A percentile compares a stretch with the other conserved stretches of the same genome.
These are phyloP conservation scores for Prunella strophiata DNA, from an alignment of 2,797 vertebrate genomes.

Conservation along the genomic window DNA sequence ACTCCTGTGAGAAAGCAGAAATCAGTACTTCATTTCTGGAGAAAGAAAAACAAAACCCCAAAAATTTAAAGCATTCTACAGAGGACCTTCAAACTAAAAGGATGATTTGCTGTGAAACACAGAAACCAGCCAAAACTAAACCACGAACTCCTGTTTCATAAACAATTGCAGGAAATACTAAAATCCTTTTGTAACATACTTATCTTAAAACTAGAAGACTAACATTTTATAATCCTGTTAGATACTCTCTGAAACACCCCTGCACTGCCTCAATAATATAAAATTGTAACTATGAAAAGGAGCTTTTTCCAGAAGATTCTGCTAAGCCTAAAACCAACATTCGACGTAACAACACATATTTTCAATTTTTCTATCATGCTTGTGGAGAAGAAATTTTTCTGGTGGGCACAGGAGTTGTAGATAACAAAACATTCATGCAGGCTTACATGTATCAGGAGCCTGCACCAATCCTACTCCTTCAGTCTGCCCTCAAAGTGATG, in stretches of 20 bases:
- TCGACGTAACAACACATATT: rapidly evolving
- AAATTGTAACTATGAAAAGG: not conserved
- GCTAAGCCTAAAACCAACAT: not conserved
- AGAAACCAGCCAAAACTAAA: conserved; percentile 51
- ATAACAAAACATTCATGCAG: not conserved
- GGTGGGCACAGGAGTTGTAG: not conserved
- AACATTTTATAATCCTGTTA: conserved; percentile 53
- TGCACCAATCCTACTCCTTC: not conserved
- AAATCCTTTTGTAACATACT: conserved; percentile 54
- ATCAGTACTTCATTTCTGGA: not conserved
- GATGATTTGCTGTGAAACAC: conserved; percentile 14
- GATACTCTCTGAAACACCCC: conserved; percentile 18
- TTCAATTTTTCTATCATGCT: not conserved
- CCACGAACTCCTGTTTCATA: conserved; percentile 48
- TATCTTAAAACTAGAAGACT: conserved; percentile 59
- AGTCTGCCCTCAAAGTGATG: not conserved
- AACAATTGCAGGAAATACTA: conserved; percentile 65
- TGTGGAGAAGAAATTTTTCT: not conserved
- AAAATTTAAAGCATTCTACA: conserved; percentile 29
- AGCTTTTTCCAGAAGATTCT: conserved; percentile 23
- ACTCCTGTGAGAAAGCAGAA: not conserved
- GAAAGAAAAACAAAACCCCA: not conserved
- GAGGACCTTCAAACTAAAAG: conserved; percentile 34
- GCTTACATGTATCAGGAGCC: not conserved
- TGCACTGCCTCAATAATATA: not conserved